These are phyloP conservation scores for Stenurella melanura DNA, from an alignment of 2,888 invertebrate species.

Conservation along the genomic window DNA sequence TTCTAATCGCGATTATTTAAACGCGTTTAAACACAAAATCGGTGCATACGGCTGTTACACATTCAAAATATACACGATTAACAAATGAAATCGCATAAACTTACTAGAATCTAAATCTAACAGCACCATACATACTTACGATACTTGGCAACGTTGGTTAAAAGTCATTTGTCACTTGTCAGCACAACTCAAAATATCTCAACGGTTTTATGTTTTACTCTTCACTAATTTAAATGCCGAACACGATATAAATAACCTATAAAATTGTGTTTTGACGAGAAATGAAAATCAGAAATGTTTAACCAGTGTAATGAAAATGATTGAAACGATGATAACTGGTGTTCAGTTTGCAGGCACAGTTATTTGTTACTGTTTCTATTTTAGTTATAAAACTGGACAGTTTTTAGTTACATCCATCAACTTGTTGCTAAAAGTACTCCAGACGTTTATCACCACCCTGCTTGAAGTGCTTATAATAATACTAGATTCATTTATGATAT, in stretches of 20 bases:
- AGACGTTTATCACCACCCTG: constrained; percentile 8
- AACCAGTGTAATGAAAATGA: constrained; percentile 21
- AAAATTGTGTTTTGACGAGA: neutral
- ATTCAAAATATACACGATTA: too few relatives aligned
- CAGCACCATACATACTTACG: too few relatives aligned
- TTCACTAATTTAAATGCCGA: constrained; percentile 7
- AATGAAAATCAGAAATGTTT: neutral
- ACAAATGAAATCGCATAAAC: too few relatives aligned
- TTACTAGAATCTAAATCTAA: too few relatives aligned
- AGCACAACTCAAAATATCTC: too few relatives aligned
- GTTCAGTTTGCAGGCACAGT: constrained; percentile 7
- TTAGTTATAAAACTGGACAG: constrained; percentile 36
- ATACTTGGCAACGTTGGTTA: too few relatives aligned
- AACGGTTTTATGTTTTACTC: too few relatives aligned
- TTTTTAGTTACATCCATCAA: constrained; percentile 25
- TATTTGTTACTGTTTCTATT: constrained; percentile 37
- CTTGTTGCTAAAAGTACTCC: neutral
- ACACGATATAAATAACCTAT: neutral
- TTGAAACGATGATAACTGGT: constrained; percentile 19
- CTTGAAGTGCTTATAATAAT: constrained; percentile 5
- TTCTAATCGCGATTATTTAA: too few relatives aligned
- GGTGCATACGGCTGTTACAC: too few relatives aligned
- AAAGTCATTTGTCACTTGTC: too few relatives aligned
- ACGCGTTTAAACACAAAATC: too few relatives aligned
- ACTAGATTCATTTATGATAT: constrained; percentile 33